A percentile compares a stretch with the other conserved stretches of the same genome.
Conservation (phyloP, 2,797 vertebrate species). For the Muraenolepis orangiensis region DNA sequence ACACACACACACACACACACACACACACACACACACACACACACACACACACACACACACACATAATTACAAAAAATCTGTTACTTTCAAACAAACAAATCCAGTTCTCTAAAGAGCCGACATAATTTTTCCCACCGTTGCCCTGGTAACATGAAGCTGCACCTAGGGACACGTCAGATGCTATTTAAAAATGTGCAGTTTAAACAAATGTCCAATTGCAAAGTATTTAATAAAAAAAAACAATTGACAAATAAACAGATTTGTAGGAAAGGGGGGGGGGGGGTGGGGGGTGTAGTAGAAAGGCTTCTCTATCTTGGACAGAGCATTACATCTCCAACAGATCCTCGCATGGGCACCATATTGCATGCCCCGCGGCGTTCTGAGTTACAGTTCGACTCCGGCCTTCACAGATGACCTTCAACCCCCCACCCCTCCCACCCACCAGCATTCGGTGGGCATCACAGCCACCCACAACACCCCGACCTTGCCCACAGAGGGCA, state of each 20-base stretch:
- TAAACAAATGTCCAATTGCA: too few species aligned
- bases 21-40: too few species aligned
- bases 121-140: background rate
- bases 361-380: background rate
- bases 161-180: too few species aligned
- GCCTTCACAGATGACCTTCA: background rate
- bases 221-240: too few species aligned
- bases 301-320: background rate
- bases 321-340: background rate
- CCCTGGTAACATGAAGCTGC: background rate
- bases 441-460: background rate
- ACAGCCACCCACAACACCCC: background rate
- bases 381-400: background rate
- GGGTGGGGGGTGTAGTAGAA: too few species aligned
- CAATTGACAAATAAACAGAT: too few species aligned
- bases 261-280: too few species aligned
- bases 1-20: background rate
- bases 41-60: background rate
- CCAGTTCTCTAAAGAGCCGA: background rate
- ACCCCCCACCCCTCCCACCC: background rate
- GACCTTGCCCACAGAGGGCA: background rate
- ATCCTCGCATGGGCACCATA: too few species aligned
- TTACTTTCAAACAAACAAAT: background rate
- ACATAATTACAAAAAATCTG: background rate
- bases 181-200: too few species aligned